Base-by-base conservation (phyloP, 2,888 invertebrate genomes). In the Erpobdella octoculata region DNA sequence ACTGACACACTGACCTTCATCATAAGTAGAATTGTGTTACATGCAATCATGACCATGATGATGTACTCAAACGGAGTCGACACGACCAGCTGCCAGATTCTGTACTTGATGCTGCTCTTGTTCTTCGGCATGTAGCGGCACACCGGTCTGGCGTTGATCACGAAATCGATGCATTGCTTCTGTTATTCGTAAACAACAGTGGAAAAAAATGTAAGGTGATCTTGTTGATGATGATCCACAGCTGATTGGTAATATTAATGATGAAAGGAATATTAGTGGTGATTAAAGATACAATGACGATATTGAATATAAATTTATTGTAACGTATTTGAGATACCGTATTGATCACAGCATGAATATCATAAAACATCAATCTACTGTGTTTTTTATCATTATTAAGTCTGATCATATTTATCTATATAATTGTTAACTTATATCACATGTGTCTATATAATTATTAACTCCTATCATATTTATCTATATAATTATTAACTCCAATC, bases 161-260 rank as follows among this genome's bases (percentile, higher is more conserved):
- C 96, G 87, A 98, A 99, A 86, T 99, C 98, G 87, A 99, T 99
- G 87, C 98, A 99, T 80, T 98, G 98, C 93, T 99, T 99, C 97
- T 99, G 87, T n/a, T n/a, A n/a, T n/a, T n/a, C n/a, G n/a, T n/a
- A n/a, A n/a, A n/a, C n/a, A n/a, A n/a, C n/a, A n/a, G n/a, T n/a
- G n/a, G n/a, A n/a, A n/a, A n/a, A n/a, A n/a, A 53, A 28, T 53
- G 6, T 21, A n/a, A 53, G 21, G 28, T 12, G 53, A 12, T 12
- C 41, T 12, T 41, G 18, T 12, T 41, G 18, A 41, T 41, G 18
- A 41, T 41, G 18, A 41, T 41, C 9, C 9, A 12, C 9, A 41
- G 9, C 9, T 41, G 9, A 41, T 41, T 41, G 18, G 9, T 41
- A 41, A 12, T 41, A 41, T 41, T 41, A 41, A 12, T 41, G 21